Evolutionary conservation across 2,888 invertebrate species (phyloP).

Genomic region (Epinotia bilunana): DNA sequence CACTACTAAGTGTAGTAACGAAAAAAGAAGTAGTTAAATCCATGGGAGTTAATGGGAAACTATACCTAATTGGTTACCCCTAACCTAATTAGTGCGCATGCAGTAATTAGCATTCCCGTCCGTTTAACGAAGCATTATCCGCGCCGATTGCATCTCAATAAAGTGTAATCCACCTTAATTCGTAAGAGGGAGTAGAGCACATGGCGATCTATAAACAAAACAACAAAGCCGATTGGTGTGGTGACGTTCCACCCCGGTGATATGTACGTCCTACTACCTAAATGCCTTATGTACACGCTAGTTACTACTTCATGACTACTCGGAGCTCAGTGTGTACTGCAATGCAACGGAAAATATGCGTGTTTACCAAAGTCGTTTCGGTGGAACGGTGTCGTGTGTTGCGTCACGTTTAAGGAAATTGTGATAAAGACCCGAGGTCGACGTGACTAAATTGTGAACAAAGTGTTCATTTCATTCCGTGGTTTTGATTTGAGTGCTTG

Average conservation of each 20-base stretch:
- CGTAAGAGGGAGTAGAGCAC: conserved; percentile 76
- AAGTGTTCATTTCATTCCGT: conserved; percentile 67
- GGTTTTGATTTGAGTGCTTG: conserved; percentile 61
- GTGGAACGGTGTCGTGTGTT: conserved; percentile 84
- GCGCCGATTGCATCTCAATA: conserved; percentile 9
- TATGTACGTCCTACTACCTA: conserved; percentile 84
- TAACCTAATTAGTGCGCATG: neutral
- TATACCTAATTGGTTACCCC: neutral
- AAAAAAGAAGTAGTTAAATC: neutral
- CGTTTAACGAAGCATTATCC: conserved; percentile 5
- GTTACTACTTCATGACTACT: conserved; percentile 85
- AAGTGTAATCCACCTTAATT: conserved; percentile 52
- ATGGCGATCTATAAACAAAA: conserved; percentile 81
- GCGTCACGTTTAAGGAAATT: conserved; percentile 84
- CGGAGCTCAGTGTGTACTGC: conserved; percentile 85
- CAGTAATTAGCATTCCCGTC: neutral
- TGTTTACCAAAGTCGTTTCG: conserved; percentile 85
- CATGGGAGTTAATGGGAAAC: neutral
- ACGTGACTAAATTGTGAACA: conserved; percentile 79
- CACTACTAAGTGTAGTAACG: too few species aligned
- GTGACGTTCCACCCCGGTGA: conserved; percentile 84
- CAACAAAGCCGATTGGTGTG: conserved; percentile 83
- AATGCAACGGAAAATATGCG: conserved; percentile 85
- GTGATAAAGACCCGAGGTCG: conserved; percentile 82
- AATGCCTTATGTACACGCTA: conserved; percentile 85